These are phyloP conservation scores for Hydrocynus forskahlii DNA, from an alignment of 2,797 vertebrate species.

Conservation along the genomic window DNA sequence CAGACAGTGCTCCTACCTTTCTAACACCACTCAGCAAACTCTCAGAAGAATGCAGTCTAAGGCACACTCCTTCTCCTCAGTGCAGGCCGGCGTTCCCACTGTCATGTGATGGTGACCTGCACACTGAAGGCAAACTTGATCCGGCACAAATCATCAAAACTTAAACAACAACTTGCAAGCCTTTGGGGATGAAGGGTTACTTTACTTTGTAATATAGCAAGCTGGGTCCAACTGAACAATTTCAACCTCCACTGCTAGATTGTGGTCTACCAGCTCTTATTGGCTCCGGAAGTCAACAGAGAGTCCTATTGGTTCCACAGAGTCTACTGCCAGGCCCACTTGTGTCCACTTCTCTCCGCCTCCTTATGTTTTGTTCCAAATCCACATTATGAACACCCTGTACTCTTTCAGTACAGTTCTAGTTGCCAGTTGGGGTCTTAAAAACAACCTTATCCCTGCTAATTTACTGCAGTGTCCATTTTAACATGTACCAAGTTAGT, in stretches of 20 bases:
- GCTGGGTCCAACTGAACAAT: conserved; percentile 19
- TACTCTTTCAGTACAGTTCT: conserved; percentile 62
- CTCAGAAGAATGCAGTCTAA: conserved; percentile 39
- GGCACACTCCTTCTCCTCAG: conserved; percentile 36
- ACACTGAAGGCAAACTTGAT: conserved; percentile 5
- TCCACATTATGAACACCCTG: conserved; percentile 54
- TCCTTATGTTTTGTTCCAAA: conserved; percentile 69
- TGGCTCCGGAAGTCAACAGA: conserved; percentile 57
- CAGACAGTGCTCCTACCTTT: conserved; percentile 50
- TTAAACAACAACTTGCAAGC: background rate
- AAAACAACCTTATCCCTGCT: conserved; percentile 69
- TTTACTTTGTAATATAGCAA: conserved; percentile 20
- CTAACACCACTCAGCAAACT: conserved; percentile 38
- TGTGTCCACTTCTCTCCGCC: conserved; percentile 69
- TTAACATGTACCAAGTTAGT: conserved; percentile 55
- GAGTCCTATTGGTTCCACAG: conserved; percentile 72
- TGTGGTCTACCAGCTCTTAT: conserved; percentile 70
- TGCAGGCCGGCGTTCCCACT: conserved; percentile 11
- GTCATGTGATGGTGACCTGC: background rate
- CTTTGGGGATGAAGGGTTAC: background rate
- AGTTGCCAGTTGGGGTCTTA: conserved; percentile 64
- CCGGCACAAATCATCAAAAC: background rate
- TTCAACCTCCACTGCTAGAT: conserved; percentile 5
- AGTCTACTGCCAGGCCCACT: conserved; percentile 64
- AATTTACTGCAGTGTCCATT: conserved; percentile 56